Conservation (phyloP, 2,888 invertebrate species). For the Brachycybe producta region DNA sequence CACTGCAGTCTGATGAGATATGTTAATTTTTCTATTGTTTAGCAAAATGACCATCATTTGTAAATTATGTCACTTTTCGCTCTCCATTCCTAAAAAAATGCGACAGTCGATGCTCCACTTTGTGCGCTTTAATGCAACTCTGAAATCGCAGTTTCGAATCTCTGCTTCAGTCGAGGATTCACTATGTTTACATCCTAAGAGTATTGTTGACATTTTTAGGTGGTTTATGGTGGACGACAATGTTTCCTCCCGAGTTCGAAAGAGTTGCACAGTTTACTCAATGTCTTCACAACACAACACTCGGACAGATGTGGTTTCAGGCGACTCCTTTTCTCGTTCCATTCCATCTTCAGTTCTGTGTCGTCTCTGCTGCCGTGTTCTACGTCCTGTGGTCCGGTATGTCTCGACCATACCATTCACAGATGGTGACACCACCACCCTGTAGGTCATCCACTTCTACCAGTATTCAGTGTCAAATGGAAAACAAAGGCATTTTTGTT, state of each 20-base stretch:
- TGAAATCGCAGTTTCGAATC: too few relatives aligned
- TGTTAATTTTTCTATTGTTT: too few relatives aligned
- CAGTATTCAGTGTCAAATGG: slow-evolving; percentile 36
- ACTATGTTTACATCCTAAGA: too few relatives aligned
- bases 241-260: slow-evolving; percentile 34
- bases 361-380: slow-evolving; percentile 44
- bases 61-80: too few relatives aligned
- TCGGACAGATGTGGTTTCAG: slow-evolving; percentile 43
- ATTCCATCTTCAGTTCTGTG: slow-evolving; percentile 36
- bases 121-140: too few relatives aligned
- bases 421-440: background rate
- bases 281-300: slow-evolving; percentile 41
- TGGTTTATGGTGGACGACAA: slow-evolving; percentile 14
- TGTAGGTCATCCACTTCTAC: background rate
- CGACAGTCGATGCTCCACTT: too few relatives aligned
- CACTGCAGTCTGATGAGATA: too few relatives aligned
- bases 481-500: slow-evolving; percentile 37
- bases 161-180: too few relatives aligned
- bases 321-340: slow-evolving; percentile 44
- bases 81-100: too few relatives aligned
- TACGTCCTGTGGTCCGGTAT: slow-evolving; percentile 44
- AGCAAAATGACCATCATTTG: too few relatives aligned
- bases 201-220: too few relatives aligned
- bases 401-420: slow-evolving; percentile 28
- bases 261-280: slow-evolving; percentile 41